Percentiles rank a stretch among this genome's conserved stretches.
phyloP scores from a whole-genome alignment of 2,113 vertebrate species.

The Seriola aureovittata region DNA sequence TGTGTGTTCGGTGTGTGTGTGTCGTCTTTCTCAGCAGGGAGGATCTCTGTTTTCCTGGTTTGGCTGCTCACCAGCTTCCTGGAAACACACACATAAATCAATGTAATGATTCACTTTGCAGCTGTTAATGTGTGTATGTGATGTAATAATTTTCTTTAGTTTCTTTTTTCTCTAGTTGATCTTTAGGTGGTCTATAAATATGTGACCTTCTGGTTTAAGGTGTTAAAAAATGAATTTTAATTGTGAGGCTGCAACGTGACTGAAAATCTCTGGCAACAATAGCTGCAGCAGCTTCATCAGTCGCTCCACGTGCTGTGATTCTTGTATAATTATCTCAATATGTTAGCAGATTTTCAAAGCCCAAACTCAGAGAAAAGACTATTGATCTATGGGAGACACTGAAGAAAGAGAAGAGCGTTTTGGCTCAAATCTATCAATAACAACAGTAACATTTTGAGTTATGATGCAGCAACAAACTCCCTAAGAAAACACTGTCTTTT shows the following conservation, averaged over 20 bases:
- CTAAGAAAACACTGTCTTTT: too few species aligned
- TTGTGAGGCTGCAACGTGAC: neutral
- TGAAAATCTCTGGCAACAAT: neutral
- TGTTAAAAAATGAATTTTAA: neutral
- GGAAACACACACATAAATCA: constrained; percentile 21
- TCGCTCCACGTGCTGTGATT: neutral
- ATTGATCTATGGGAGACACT: too few species aligned
- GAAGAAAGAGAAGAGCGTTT: too few species aligned
- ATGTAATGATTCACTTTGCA: neutral
- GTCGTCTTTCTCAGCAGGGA: constrained; percentile 35
- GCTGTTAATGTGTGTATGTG: constrained; percentile 10
- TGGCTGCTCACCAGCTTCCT: constrained; percentile 44
- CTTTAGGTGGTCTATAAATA: neutral
- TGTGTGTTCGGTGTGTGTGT: neutral
- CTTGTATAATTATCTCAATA: neutral
- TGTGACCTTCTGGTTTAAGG: neutral
- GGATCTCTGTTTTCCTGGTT: neutral
- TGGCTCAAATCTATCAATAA: too few species aligned
- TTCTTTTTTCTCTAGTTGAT: neutral
- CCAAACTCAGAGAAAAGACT: neutral
- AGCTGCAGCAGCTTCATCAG: neutral
- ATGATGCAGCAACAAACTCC: too few species aligned
- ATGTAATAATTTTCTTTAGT: neutral
- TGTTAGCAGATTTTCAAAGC: neutral
- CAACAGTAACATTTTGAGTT: too few species aligned